phyloP scores from a whole-genome alignment of 2,888 invertebrate species.

The Lasioglossum zephyrum region DNA sequence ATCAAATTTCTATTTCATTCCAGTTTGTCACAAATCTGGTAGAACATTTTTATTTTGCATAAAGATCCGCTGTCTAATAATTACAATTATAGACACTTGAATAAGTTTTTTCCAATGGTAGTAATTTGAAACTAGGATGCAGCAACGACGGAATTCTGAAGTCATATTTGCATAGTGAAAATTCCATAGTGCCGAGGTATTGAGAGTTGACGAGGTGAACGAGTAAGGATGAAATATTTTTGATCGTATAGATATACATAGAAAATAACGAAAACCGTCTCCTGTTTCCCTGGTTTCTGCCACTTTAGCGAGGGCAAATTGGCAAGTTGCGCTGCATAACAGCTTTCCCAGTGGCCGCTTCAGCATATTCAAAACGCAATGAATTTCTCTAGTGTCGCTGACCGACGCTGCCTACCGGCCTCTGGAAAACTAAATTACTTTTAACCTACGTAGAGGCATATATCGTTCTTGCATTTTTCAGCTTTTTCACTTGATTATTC shows the following conservation, averaged over 20 bases:
- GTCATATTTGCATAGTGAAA: not conserved
- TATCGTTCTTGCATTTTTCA: not conserved
- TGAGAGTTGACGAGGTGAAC: not conserved
- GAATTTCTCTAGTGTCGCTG: constrained; percentile 40
- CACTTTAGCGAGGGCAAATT: constrained; percentile 53
- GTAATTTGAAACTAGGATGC: not conserved
- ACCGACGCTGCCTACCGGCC: constrained; percentile 18
- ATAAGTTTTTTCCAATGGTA: not conserved
- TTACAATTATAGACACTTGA: not conserved
- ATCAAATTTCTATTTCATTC: no score
- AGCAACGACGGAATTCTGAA: not conserved
- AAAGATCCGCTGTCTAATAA: not conserved
- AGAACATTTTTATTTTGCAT: no score
- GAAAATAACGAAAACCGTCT: constrained; percentile 22
- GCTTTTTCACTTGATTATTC: constrained; percentile 19
- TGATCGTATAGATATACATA: not conserved
- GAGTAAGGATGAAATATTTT: constrained; percentile 24
- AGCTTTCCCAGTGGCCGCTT: constrained; percentile 33
- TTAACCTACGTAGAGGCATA: constrained; percentile 15
- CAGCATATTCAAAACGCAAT: constrained; percentile 46
- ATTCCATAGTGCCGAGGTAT: not conserved
- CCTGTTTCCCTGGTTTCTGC: constrained; percentile 11
- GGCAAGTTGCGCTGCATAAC: constrained; percentile 49
- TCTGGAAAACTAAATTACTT: constrained; percentile 46
- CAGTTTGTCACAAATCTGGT: no score